Base-by-base conservation (phyloP, 2,888 invertebrate genomes). In the Allophyes oxyacanthae region DNA sequence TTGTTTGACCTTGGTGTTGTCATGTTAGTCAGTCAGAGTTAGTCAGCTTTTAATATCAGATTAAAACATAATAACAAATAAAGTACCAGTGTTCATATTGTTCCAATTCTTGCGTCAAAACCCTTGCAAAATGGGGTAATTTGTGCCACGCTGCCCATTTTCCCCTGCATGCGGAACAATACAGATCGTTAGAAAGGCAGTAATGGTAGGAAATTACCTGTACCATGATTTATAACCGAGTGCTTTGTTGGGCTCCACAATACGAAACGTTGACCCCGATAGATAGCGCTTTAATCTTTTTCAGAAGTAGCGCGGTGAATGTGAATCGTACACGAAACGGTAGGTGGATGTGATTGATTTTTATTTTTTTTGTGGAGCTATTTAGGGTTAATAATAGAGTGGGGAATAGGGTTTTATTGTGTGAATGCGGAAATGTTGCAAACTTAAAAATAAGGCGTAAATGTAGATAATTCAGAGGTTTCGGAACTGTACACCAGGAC, bases 121-220 rank as follows among this genome's bases (percentile, higher is more conserved):
- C 49, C 60, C 46, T 60, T 53, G 43, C 68, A 59, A 75, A 67
- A 50, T 60, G 62, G 59, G 63, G 62, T 49, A 72, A 74, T 75
- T 74, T 72, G 67, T 54, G 50, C 55, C 64, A 11, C 46, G 44
- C 59, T 68, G 63, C 64, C 72, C 65, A 72, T 79, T 80, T 77
- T 69, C 64, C 53, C 65, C 60, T 74, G 75, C 79, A 75, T 78
- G 72, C 71, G 67, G 76, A 82, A 90, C 88, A 90, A 90, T 88
- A 83, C 81, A 60, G 81, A 82, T 86, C 85, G 88, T 90, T 90
- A 87, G 84, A 83, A 75, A 80, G 69, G 76, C 72, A 69, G 84
- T 89, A 89, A 90, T 88, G 82, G 88, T 85, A 77, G 90, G 86
- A 89, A 90, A 91, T 91, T 89, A 90, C 90, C 84, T 83, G 83